phyloP scores from a whole-genome alignment of 2,113 vertebrate genomes.

The Tricholaema leucomelas region DNA sequence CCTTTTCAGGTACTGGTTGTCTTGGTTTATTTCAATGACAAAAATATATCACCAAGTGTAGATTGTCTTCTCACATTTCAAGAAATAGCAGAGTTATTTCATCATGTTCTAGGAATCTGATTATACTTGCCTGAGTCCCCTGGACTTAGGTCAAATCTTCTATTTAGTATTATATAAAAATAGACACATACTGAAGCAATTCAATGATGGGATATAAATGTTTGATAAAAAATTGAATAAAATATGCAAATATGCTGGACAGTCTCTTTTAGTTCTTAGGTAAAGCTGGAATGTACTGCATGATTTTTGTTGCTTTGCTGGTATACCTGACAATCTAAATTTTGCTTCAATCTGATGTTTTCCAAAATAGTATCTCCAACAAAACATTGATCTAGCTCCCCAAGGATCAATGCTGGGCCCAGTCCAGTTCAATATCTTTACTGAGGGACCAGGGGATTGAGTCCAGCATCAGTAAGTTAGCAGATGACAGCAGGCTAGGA shows the following conservation, averaged over 20 bases:
- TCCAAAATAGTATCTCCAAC: conserved; percentile 1
- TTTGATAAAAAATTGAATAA: conserved; percentile 32
- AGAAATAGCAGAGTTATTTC: not conserved
- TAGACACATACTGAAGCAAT: not conserved
- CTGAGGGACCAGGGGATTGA: no score
- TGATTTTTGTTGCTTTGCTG: not conserved
- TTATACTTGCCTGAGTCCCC: conserved; percentile 3
- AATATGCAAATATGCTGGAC: not conserved
- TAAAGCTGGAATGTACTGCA: not conserved
- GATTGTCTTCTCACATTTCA: not conserved
- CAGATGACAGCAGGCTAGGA: no score
- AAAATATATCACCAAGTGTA: conserved; percentile 17
- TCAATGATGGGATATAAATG: not conserved
- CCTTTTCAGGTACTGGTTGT: not conserved
- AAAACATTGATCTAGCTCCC: not conserved
- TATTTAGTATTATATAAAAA: conserved; percentile 27
- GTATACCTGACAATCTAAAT: not conserved
- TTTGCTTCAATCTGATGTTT: not conserved
- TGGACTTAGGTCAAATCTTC: not conserved
- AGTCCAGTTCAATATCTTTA: no score
- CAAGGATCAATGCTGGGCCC: no score
- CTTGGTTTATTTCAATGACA: not conserved
- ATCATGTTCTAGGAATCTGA: not conserved
- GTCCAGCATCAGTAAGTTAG: no score
- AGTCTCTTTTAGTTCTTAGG: conserved; percentile 3